Base-by-base conservation (phyloP, 2,888 invertebrate genomes). In the Volucella zonaria region DNA sequence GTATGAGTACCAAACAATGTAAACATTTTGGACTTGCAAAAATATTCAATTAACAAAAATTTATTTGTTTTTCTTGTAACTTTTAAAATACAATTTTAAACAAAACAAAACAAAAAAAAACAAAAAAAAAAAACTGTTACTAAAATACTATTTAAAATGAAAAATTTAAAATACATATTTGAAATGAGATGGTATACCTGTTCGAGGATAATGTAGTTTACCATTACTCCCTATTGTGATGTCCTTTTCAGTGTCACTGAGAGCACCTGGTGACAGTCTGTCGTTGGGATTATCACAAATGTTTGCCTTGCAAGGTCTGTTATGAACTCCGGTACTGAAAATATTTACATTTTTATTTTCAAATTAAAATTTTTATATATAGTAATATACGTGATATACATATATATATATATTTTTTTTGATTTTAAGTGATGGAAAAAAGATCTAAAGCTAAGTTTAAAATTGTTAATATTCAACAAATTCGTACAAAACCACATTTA, bases 241-340 rank as follows among this genome's bases (percentile, higher is more conserved):
- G 54, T 86, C 86, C 66, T 87, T 87, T 10, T 87, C 87, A 31
- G 80, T 79, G 70, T 87, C 87, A 83, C 87, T 87, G 68, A 85
- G 87, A 56, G 86, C 87, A 66, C 87, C 86, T 67, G 88, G 87
- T 66, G 88, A 86, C 52, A 87, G 87, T 59, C 88, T 86, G 83
- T 88, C 88, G 87, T 87, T 88, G 87, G 88, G 87, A 87, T 88
- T 87, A 87, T 88, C 88, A 87, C 88, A 88, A 78, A 88, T 87
- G 75, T 87, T 87, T 14, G 87, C 83, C 73, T 85, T 85, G 87
- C 78, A 87, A 70, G 87, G 87, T 86, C 86, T 87, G 51, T 86
- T 82, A 81, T 87, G 88, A 62, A 87, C 71, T 81, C 87, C 87
- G 74, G 87, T 87, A 71, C 87, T 87, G 80, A 40, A 87, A 86